A percentile compares a stretch with the other conserved stretches of the same genome.
Conservation (phyloP, 2,797 vertebrate species). For the Loris lydekkerianus region DNA sequence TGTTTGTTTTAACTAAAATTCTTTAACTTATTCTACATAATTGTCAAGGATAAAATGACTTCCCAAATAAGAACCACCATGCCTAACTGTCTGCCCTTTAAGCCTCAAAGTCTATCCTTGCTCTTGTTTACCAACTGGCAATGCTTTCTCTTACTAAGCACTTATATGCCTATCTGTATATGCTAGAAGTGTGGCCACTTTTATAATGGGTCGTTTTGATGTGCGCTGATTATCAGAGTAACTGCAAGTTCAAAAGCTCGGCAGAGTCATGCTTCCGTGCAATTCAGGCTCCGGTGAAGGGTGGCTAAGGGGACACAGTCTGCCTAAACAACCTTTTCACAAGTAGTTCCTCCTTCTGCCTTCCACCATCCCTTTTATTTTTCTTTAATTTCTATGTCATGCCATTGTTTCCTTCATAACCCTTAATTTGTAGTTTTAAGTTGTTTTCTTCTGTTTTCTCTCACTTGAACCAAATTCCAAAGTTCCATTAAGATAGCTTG, state of each 20-base stretch:
- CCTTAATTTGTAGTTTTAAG: not conserved
- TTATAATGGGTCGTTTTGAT: not conserved
- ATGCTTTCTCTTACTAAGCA: not conserved
- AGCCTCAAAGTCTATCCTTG: not conserved
- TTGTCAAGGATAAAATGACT: slow-evolving; percentile 41
- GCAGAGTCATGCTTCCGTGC: not conserved
- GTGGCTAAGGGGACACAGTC: not conserved
- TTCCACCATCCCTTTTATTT: not conserved
- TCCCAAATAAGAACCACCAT: not conserved
- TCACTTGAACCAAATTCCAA: not conserved
- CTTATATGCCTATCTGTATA: not conserved
- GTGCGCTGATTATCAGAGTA: not conserved
- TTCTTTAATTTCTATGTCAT: not conserved
- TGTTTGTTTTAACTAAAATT: not conserved
- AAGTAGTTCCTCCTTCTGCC: not conserved
- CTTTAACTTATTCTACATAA: not conserved
- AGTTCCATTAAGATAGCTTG: not conserved
- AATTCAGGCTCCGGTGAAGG: not conserved
- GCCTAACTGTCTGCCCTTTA: not conserved
- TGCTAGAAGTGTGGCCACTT: not conserved
- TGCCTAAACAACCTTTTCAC: not conserved
- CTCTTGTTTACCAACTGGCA: not conserved
- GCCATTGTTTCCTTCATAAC: not conserved
- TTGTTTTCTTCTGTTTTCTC: not conserved
- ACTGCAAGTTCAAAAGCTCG: not conserved